Conservation (phyloP, 2,113 vertebrate genomes). For the Mystacornis crossleyi region DNA sequence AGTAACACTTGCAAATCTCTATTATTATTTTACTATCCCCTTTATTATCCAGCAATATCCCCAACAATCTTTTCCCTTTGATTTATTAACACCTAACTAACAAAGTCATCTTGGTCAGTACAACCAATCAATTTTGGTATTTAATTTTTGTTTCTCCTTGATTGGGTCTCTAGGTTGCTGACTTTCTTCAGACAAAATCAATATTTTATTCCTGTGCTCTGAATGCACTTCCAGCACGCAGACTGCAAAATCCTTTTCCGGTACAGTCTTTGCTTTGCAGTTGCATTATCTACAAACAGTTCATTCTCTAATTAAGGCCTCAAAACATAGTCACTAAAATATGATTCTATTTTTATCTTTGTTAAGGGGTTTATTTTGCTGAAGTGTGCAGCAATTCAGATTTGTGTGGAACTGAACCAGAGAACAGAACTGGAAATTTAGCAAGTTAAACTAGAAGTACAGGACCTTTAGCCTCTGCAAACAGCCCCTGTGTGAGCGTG, state of each 20-base stretch:
- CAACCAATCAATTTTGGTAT: slow-evolving; percentile 90
- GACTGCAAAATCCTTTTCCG: slow-evolving; percentile 6
- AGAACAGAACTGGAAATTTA: not conserved
- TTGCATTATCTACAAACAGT: not conserved
- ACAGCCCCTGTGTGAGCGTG: not conserved
- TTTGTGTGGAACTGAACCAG: not conserved
- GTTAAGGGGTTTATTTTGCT: not conserved
- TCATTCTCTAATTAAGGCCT: not conserved
- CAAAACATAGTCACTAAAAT: not conserved
- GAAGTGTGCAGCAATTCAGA: not conserved
- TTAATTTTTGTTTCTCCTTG: slow-evolving; percentile 88
- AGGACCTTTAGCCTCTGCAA: slow-evolving; percentile 7
- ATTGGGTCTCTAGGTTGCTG: slow-evolving; percentile 80
- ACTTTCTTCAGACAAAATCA: slow-evolving; percentile 80
- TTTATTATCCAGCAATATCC: slow-evolving; percentile 40
- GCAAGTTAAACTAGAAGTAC: not conserved
- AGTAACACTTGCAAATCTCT: slow-evolving; percentile 27
- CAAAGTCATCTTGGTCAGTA: slow-evolving; percentile 76
- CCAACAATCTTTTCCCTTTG: slow-evolving; percentile 75
- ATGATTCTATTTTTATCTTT: not conserved
- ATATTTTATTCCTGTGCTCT: slow-evolving; percentile 84
- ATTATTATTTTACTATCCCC: slow-evolving; percentile 61
- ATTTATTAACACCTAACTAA: slow-evolving; percentile 84
- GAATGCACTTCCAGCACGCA: slow-evolving; percentile 43
- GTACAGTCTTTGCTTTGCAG: not conserved